Base-by-base conservation (phyloP, 2,888 invertebrate species). In the Hydrotaea diabolus region DNA sequence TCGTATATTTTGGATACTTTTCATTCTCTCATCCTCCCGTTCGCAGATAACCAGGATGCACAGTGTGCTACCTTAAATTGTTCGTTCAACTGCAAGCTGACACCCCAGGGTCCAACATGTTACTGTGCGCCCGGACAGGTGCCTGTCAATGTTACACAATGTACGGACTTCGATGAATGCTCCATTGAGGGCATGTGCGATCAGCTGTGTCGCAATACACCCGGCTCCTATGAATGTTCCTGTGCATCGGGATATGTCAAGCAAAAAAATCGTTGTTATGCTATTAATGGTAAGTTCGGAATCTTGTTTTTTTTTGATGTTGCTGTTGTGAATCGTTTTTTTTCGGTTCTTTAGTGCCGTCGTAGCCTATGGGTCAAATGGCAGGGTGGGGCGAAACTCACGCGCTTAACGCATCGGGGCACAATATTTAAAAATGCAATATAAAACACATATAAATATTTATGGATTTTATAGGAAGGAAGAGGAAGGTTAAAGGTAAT, bases 161-260 rank as follows among this genome's bases (percentile, higher is more conserved):
- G 97, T 89, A 93, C 94, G 74, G 97, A 97, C 92, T 94, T 95
- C 86, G 94, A 97, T 93, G 97, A 97, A 93, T 97, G 97, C 93
- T 91, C 92, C 87, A 92, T 94, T 86, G 95, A 95, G 86, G 95
- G 94, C 59, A 92, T 94, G 72, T 97, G 97, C 92, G 95, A 96
- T 90, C 97, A 97, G 92, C 90, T 93, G 53, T 97, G 97, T 92
- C 93, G 88, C 88, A 96, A 96, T 93, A 94, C 94, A 17, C 92
- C 93, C 31, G 95, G 95, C 84, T 95, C 95, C 46, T 96, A 93
- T 92, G 90, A 93, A 62, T 98, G 98, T 93, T 92, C 93, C 13
- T 98, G 98, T 93, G 94, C 94, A 2, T 89, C 93, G 17, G 97
- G 97, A 1, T 97, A 97, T 92, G 91, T 91, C 77, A 91, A 93